phyloP scores from a whole-genome alignment of 2,113 vertebrate genomes.

The Riparia riparia region DNA sequence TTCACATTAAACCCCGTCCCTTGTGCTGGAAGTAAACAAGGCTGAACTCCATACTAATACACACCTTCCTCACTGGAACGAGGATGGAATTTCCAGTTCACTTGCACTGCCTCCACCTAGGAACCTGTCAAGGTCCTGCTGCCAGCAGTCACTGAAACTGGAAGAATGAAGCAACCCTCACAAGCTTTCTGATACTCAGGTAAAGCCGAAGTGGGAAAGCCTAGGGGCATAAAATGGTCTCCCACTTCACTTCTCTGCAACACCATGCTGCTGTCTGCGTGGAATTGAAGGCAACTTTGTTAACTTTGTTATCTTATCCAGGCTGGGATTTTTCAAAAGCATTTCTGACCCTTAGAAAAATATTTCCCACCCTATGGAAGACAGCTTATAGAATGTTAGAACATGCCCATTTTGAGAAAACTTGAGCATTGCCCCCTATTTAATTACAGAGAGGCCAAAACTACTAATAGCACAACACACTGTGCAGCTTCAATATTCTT shows the following conservation, averaged over 20 bases:
- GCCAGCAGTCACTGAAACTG: fast-evolving
- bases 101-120: neutral
- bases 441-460: neutral
- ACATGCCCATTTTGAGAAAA: neutral
- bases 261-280: fast-evolving
- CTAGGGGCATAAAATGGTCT: neutral
- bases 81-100: neutral
- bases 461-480: neutral
- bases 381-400: neutral
- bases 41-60: neutral
- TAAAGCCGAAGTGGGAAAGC: neutral
- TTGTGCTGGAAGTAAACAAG: neutral
- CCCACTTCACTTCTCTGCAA: neutral
- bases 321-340: neutral
- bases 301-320: neutral
- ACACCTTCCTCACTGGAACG: neutral
- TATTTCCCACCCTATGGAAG: neutral
- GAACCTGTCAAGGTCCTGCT: neutral
- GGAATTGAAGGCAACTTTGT: neutral
- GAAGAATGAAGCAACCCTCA: neutral
- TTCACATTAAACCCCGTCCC: neutral
- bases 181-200: fast-evolving
- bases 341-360: neutral
- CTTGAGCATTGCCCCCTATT: neutral
- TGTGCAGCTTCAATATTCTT: neutral